Base-by-base conservation (phyloP, 2,888 invertebrate species). In the Dasysyrphus tricinctus region DNA sequence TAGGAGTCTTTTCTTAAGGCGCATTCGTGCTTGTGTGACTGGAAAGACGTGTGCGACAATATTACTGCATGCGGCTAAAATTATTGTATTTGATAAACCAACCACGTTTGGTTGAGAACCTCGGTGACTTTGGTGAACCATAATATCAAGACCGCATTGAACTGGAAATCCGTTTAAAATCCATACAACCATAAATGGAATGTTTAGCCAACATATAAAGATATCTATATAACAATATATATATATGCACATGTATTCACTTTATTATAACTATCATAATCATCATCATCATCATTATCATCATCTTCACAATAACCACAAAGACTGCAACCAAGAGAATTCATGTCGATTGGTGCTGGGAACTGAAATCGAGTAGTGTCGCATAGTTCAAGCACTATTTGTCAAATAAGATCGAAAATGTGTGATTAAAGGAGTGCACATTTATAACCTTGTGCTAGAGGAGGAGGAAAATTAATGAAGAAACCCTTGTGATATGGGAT, bases 81-180 rank as follows among this genome's bases (percentile, higher is more conserved):
- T 74, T 81, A 81, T 77, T 70, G 70, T 70, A 63, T 77, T 78
- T 78, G 80, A 74, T 74, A 80, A 74, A 70, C 74, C 74, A 65
- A 74, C 85, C 76, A 77, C 77, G 85, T 81, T 78, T 74, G 63
- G 80, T 44, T 65, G 75, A 39, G 63, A 69, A 56, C 12, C 42
- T 56, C 12, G 57, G 63, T 76, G 57, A 42, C 44, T 74, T 61
- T 61, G 76, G 73, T 69, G 69, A 69, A 69, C 69, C 69, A 73
- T 77, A 73, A 56, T 77, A 54, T 76, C 54, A 14, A 56, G 69
- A 69, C 73, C 77, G 61, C 77, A 77, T 80, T 70, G 69, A 78
- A 74, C 73, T 59, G 72, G 57, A 85, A 85, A 77, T 77, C 75
- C 70, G 59, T 56, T 65, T 75, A 59, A 70, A 39, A 73, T 49